Conservation (phyloP, 1,140 invertebrate species). For the Nasonia longicornis region DNA sequence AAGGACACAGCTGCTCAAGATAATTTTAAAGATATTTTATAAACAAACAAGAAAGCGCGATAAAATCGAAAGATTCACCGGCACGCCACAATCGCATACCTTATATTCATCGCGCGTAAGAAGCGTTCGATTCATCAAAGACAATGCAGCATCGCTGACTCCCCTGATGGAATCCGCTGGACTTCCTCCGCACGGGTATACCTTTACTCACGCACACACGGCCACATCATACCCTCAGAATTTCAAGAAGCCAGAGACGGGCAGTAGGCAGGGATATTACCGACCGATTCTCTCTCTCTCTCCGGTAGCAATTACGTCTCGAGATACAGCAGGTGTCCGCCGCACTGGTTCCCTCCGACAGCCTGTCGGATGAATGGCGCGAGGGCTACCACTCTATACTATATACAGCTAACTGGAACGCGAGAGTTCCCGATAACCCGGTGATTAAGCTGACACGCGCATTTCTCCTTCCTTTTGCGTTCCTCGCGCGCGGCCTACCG, state of each 20-base stretch:
- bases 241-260: constrained; percentile 37
- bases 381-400: neutral
- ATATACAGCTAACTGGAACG: constrained; percentile 12
- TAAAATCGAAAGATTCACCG: neutral
- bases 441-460: constrained; percentile 28
- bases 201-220: neutral
- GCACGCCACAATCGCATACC: too few species aligned
- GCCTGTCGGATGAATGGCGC: neutral
- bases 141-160: neutral
- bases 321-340: constrained; percentile 36
- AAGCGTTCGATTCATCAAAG: neutral
- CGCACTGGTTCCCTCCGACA: neutral
- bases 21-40: neutral
- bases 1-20: neutral
- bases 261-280: constrained; percentile 39
- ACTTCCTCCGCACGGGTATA: neutral
- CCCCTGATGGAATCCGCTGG: constrained; percentile 9
- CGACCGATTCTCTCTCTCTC: constrained; percentile 41
- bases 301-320: constrained; percentile 53
- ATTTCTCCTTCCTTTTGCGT: neutral
- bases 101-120: neutral
- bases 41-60: neutral
- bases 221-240: neutral
- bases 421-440: constrained; percentile 35
- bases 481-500: neutral